Conservation (phyloP, 2,888 invertebrate species). For the Dromius quadrimaculatus region DNA sequence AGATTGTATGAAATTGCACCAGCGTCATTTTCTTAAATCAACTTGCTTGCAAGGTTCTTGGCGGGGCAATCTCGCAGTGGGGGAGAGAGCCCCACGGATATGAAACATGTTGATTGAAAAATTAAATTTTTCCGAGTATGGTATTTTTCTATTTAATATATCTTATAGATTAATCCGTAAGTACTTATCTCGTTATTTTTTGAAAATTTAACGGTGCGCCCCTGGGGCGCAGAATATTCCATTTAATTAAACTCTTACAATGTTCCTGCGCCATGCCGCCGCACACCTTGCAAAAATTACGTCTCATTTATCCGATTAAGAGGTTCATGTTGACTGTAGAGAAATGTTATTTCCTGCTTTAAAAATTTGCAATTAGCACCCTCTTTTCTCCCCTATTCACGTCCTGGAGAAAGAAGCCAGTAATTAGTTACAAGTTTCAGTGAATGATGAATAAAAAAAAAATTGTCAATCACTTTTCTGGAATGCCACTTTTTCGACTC, state of each 20-base stretch:
- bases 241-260: conserved; percentile 26
- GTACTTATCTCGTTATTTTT: neutral
- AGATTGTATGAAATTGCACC: neutral
- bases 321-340: conserved; percentile 41
- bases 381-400: neutral
- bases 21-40: conserved; percentile 1
- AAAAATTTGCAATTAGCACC: conserved; percentile 42
- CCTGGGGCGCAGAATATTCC: conserved; percentile 15
- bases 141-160: neutral
- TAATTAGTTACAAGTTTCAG: too few species aligned
- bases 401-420: neutral
- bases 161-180: too few species aligned
- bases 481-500: too few species aligned
- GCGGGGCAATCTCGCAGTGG: neutral
- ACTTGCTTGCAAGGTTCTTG: conserved; percentile 4
- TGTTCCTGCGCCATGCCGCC: neutral
- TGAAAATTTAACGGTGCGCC: neutral
- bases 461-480: too few species aligned
- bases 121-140: neutral
- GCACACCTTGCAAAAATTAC: conserved; percentile 46
- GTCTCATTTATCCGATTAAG: conserved; percentile 45
- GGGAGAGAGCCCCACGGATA: neutral
- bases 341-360: conserved; percentile 44
- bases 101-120: neutral
- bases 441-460: too few species aligned